Percentiles rank a stretch among this genome's conserved stretches.
Conservation (phyloP, 64 coral and sea anemone genomes). For the Porites australiensis region DNA sequence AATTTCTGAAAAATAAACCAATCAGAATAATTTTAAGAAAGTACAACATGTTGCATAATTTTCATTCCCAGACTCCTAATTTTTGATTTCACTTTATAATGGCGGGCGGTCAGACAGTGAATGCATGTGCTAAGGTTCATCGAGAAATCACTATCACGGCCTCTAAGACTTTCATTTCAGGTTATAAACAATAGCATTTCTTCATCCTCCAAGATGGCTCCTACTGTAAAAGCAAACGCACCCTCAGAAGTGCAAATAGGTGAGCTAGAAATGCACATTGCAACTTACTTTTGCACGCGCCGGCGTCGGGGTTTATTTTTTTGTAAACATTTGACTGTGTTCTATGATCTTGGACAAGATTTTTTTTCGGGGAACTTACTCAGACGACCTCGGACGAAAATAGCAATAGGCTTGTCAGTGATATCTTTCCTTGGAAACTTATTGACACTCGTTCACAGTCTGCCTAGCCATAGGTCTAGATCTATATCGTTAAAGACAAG, state of each 20-base stretch:
- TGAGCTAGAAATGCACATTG: neutral
- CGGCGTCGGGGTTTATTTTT: no score
- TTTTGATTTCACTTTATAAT: slow-evolving; percentile 4
- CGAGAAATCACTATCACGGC: neutral
- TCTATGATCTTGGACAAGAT: no score
- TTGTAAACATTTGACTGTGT: no score
- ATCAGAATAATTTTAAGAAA: neutral
- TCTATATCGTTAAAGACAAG: neutral
- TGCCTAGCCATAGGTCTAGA: no score
- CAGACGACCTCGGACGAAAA: no score
- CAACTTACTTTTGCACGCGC: neutral
- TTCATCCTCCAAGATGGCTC: slow-evolving; percentile 24
- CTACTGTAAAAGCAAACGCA: slow-evolving; percentile 31
- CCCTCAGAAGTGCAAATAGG: neutral
- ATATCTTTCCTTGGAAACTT: no score
- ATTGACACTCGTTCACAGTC: no score
- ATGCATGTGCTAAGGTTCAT: slow-evolving; percentile 18
- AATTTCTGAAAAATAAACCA: neutral
- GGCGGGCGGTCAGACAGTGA: neutral
- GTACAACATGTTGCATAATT: neutral
- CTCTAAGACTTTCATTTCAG: neutral
- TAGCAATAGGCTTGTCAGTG: no score
- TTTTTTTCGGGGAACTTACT: no score
- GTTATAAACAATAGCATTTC: neutral
- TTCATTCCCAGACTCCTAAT: neutral